Conservation (phyloP, 1,140 invertebrate genomes). For the Akabosia matsudoensis region DNA sequence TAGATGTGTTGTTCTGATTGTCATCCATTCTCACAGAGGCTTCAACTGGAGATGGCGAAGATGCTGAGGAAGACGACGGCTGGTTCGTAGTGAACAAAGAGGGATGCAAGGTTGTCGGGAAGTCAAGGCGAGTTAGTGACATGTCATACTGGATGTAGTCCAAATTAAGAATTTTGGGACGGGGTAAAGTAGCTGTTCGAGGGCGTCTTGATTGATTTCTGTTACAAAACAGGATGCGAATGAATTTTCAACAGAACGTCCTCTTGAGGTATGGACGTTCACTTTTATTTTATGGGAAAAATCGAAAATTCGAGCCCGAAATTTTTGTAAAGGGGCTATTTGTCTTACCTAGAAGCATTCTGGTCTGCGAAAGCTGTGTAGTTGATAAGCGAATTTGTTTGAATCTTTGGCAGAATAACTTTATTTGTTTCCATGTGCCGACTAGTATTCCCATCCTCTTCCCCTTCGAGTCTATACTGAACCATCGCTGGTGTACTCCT, state of each 20-base stretch:
- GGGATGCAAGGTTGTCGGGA: slow-evolving; percentile 4
- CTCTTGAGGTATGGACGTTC: too few relatives aligned
- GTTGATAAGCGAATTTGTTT: background rate
- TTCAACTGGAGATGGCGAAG: background rate
- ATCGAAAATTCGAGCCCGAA: background rate
- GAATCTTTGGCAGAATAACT: background rate
- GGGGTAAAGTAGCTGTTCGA: slow-evolving; percentile 37
- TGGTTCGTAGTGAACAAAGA: background rate
- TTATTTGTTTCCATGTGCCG: background rate
- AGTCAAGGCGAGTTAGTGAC: slow-evolving; percentile 43
- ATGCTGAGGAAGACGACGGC: background rate
- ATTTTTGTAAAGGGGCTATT: background rate
- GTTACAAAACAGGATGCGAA: too few relatives aligned
- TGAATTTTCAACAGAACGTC: too few relatives aligned
- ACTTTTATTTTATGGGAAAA: too few relatives aligned
- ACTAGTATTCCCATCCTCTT: background rate
- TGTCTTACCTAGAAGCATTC: background rate
- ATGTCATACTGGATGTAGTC: slow-evolving; percentile 46
- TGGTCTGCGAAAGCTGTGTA: background rate
- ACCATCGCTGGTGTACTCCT: background rate
- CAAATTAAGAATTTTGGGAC: slow-evolving; percentile 43
- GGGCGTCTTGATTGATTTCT: slow-evolving; percentile 26
- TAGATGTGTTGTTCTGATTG: slow-evolving; percentile 32
- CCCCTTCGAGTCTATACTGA: background rate
- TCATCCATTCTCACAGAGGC: slow-evolving; percentile 32